Conservation (phyloP, 2,888 invertebrate species). For the Troides aeacus region DNA sequence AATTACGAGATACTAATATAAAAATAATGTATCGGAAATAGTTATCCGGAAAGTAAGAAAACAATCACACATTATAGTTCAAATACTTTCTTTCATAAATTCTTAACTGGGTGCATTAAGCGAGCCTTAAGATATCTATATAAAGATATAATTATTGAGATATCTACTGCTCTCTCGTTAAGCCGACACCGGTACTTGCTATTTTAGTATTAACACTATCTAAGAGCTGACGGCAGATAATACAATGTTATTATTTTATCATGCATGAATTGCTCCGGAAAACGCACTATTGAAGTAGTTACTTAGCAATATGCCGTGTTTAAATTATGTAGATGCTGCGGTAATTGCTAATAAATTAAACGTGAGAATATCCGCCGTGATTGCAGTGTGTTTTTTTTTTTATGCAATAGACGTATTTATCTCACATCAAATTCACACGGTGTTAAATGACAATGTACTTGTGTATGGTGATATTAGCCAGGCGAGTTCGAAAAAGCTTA, state of each 20-base stretch:
- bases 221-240: constrained; percentile 25
- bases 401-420: no score
- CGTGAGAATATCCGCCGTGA: constrained; percentile 53
- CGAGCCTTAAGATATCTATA: not conserved
- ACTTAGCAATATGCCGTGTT: constrained; percentile 41
- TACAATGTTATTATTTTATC: constrained; percentile 30
- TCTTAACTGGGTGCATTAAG: not conserved
- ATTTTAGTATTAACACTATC: constrained; percentile 23
- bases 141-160: not conserved
- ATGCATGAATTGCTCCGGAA: constrained; percentile 17
- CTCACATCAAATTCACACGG: not conserved
- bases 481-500: no score
- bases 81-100: not conserved
- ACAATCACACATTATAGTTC: not conserved
- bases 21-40: not conserved
- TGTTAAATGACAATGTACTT: no score
- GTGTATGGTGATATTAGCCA: no score
- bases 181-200: constrained; percentile 17
- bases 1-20: not conserved
- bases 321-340: constrained; percentile 49
- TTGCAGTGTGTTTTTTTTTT: constrained; percentile 29
- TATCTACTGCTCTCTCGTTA: constrained; percentile 11
- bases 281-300: constrained; percentile 28
- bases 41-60: not conserved
- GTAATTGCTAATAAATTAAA: constrained; percentile 50